phyloP scores from a whole-genome alignment of 2,888 invertebrate genomes.

The Diarsia brunnea region DNA sequence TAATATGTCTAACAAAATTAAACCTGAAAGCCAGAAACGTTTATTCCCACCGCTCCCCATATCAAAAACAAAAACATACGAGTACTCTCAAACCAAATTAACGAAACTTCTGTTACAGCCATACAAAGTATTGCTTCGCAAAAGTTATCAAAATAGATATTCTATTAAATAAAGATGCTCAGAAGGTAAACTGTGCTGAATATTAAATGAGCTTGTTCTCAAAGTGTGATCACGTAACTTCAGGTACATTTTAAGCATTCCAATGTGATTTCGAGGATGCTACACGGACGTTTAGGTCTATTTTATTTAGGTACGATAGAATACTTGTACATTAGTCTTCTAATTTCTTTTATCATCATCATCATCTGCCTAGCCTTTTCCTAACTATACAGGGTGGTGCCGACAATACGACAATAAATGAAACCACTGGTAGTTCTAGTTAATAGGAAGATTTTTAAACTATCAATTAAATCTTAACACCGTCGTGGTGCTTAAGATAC shows the following conservation, averaged over 20 bases:
- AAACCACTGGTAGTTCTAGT: too few relatives aligned
- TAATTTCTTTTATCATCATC: neutral
- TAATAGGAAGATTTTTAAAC: too few relatives aligned
- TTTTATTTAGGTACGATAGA: slow-evolving; percentile 3
- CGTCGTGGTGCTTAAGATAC: too few relatives aligned
- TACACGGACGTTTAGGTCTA: slow-evolving; percentile 6
- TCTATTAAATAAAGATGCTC: slow-evolving; percentile 53
- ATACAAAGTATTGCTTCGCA: slow-evolving; percentile 20
- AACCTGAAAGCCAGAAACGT: slow-evolving; percentile 14
- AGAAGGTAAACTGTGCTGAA: slow-evolving; percentile 45
- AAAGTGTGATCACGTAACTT: slow-evolving; percentile 57
- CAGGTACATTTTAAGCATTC: slow-evolving; percentile 59
- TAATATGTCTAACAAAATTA: neutral
- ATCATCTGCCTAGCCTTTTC: too few relatives aligned
- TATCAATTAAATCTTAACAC: too few relatives aligned
- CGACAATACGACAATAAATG: too few relatives aligned
- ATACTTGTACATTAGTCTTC: neutral
- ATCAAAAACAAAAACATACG: slow-evolving; percentile 29
- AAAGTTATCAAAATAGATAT: slow-evolving; percentile 57
- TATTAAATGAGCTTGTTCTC: slow-evolving; percentile 38
- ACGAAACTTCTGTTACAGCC: slow-evolving; percentile 26
- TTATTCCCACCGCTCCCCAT: slow-evolving; percentile 6
- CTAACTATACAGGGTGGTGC: too few relatives aligned
- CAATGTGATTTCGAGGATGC: slow-evolving; percentile 38
- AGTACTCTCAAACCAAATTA: slow-evolving; percentile 32